Conservation (phyloP, 2,113 vertebrate species). For the Mungos mungo region DNA sequence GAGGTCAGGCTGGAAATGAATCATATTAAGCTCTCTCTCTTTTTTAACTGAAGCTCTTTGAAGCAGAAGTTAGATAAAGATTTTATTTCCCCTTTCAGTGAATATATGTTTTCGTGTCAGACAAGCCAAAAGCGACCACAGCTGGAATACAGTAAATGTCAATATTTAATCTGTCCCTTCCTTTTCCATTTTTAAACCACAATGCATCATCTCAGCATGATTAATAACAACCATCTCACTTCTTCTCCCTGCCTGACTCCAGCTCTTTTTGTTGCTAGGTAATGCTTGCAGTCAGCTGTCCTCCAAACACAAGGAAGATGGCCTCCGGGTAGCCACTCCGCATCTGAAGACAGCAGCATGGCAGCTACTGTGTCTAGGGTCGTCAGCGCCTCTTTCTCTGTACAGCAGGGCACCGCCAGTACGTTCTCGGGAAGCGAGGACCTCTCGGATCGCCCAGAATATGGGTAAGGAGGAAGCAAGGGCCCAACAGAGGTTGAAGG, state of each 20-base stretch:
- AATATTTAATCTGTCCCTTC: constrained; percentile 81
- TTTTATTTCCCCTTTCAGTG: constrained; percentile 72
- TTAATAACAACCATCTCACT: constrained; percentile 67
- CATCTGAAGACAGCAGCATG: constrained; percentile 63
- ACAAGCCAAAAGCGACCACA: constrained; percentile 77
- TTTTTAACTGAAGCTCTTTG: background rate
- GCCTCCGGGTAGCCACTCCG: constrained; percentile 68
- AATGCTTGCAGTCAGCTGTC: constrained; percentile 72
- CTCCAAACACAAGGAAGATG: constrained; percentile 65
- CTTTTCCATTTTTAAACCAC: constrained; percentile 75
- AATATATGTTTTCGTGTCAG: constrained; percentile 68
- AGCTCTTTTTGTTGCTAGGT: constrained; percentile 79
- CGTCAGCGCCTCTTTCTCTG: constrained; percentile 59
- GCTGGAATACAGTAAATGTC: constrained; percentile 75
- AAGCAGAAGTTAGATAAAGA: constrained; percentile 46
- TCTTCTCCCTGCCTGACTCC: constrained; percentile 65
- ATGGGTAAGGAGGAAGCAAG: constrained; percentile 60
- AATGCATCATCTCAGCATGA: constrained; percentile 73
- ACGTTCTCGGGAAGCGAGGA: constrained; percentile 65
- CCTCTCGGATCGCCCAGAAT: constrained; percentile 51
- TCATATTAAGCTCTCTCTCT: background rate
- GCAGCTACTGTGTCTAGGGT: constrained; percentile 58
- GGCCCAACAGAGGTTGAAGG: background rate
- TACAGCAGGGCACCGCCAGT: constrained; percentile 60
- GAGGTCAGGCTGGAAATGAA: constrained; percentile 16